Conservation (phyloP, 2,888 invertebrate species). For the Emmelina monodactyla region DNA sequence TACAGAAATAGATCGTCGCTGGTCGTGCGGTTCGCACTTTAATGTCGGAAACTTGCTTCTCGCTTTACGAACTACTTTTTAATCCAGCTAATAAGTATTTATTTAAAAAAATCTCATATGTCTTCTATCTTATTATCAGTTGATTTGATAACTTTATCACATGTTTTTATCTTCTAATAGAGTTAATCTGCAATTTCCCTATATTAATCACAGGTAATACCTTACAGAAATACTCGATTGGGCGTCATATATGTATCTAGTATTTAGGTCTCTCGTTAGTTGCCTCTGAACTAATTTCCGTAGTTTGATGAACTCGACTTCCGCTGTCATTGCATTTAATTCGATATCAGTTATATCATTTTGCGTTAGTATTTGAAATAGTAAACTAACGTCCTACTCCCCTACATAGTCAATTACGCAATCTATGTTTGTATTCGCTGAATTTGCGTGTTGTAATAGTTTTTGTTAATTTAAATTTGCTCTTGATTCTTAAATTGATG, state of each 20-base stretch:
- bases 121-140: too few relatives aligned
- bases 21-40: slow-evolving; percentile 24
- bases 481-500: slow-evolving; percentile 1
- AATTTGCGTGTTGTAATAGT: slow-evolving; percentile 12
- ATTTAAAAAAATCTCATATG: too few relatives aligned
- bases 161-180: too few relatives aligned
- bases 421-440: slow-evolving; percentile 24
- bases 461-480: slow-evolving; percentile 1
- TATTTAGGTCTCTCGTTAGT: too few relatives aligned
- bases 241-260: too few relatives aligned
- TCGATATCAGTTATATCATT: slow-evolving; percentile 24
- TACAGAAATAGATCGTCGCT: slow-evolving; percentile 46
- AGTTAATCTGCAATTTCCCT: too few relatives aligned
- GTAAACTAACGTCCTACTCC: slow-evolving; percentile 26
- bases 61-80: too few relatives aligned
- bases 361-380: slow-evolving; percentile 17
- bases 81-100: too few relatives aligned
- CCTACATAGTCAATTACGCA: slow-evolving; percentile 29
- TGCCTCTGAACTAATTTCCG: slow-evolving; percentile 19
- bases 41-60: too few relatives aligned
- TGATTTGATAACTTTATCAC: too few relatives aligned
- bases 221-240: too few relatives aligned
- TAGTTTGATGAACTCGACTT: slow-evolving; percentile 35
- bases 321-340: slow-evolving; percentile 23
- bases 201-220: too few relatives aligned